Evolutionary conservation across 2,888 invertebrate genomes (phyloP), one percentile per base, ranked within the genome.

Genomic region (Protonemura montana): DNA sequence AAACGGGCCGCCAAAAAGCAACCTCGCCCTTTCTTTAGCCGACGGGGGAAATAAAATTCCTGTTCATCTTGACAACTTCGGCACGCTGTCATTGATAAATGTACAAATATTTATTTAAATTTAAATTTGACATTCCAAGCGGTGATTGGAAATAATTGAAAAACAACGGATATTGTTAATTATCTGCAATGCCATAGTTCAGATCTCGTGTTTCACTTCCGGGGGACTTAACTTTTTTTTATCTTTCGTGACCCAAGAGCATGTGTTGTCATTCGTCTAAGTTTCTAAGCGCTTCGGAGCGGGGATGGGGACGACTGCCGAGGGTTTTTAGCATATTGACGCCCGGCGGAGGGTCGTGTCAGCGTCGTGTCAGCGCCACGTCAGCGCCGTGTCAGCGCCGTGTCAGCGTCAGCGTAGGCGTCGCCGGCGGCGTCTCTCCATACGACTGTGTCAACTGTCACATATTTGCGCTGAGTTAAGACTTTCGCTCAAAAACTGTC

Each of bases 381-480:
- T 28, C 82, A 30, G 28, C 82, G 82, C 10, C 82, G 35, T 28
- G 80, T 28, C 26, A 80, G n/a, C 30, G 82, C n/a, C n/a, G n/a
- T n/a, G n/a, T 30, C 82, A n/a, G 25, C 82, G 82, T 35, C 82
- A n/a, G 25, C 82, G 28, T 28, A 26, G 82, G 35, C 82, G 41
- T 41, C 41, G 42, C 21, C 1, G 76, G 5, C 42, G 25, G 16
- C 35, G 85, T 16, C 87, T 42, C n/a, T n/a, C n/a, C n/a, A n/a
- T n/a, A n/a, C 28, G 82, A 83, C 42, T 41, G 41, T 83, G 82
- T 85, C 87, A 87, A 83, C 86, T 86, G 80, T 85, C 80, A 85
- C 85, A 86, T 87, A 86, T 87, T 87, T 86, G 86, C 86, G 87
- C 87, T 85, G 87, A 87, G 87, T 87, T 86, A 87, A 87, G 87